Percentiles rank a stretch among this genome's conserved stretches.
These are phyloP conservation scores for Protonemura montana DNA, from an alignment of 2,888 invertebrate species.

Conservation along the genomic window DNA sequence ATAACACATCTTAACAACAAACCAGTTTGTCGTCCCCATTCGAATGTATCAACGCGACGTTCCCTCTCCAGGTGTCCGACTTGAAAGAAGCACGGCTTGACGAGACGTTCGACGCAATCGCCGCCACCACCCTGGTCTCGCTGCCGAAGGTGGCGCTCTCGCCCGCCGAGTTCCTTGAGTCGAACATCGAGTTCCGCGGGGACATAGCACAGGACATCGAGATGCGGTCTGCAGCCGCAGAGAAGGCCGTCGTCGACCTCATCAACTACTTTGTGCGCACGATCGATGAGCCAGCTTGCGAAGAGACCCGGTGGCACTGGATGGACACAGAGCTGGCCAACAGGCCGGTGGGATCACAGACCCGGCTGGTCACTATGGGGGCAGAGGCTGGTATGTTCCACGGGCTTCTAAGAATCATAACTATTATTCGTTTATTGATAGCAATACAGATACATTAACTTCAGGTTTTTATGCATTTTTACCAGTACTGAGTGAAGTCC, in stretches of 20 bases:
- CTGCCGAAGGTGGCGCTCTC: constrained; percentile 69
- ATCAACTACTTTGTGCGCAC: constrained; percentile 77
- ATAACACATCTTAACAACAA: too few species aligned
- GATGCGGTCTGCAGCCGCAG: constrained; percentile 71
- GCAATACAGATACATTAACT: too few species aligned
- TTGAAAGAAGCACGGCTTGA: constrained; percentile 80
- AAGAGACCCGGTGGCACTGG: constrained; percentile 70
- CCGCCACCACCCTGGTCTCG: constrained; percentile 68
- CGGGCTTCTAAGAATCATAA: too few species aligned
- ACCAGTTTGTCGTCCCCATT: too few species aligned
- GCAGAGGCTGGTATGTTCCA: constrained; percentile 37
- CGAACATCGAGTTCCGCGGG: constrained; percentile 68
- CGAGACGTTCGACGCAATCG: constrained; percentile 70
- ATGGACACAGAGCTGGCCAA: constrained; percentile 68
- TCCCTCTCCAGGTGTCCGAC: constrained; percentile 70
- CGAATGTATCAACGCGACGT: too few species aligned
- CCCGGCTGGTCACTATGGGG: constrained; percentile 55
- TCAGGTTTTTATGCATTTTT: too few species aligned
- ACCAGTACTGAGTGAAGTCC: too few species aligned
- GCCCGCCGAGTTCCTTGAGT: constrained; percentile 68
- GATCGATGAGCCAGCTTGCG: constrained; percentile 66
- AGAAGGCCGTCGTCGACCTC: constrained; percentile 78
- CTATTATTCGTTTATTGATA: too few species aligned
- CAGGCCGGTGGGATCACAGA: constrained; percentile 68
- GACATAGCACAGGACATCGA: constrained; percentile 58